phyloP scores from a whole-genome alignment of 37 sponge, comb jelly and placozoan species.

The Halichondria panicea region DNA sequence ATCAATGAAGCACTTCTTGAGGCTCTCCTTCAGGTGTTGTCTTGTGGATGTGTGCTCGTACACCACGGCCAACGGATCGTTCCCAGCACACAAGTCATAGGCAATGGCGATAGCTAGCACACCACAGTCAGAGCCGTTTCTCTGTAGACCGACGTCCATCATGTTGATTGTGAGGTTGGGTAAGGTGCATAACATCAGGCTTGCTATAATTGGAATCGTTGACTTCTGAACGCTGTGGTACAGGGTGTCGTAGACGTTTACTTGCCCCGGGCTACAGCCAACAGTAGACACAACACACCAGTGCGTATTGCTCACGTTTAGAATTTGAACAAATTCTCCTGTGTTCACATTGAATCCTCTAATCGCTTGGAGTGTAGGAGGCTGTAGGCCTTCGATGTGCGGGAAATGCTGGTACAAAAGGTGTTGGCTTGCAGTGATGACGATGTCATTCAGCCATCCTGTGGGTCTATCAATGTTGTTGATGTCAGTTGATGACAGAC shows the following conservation, averaged over 20 bases:
- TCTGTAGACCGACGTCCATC: too few species aligned
- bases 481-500: too few species aligned
- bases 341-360: background rate
- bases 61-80: background rate
- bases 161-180: background rate
- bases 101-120: conserved; percentile 3
- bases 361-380: background rate
- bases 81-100: background rate
- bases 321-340: background rate
- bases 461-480: too few species aligned
- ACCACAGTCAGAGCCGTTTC: too few species aligned
- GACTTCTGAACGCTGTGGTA: background rate
- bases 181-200: background rate
- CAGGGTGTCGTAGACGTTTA: background rate
- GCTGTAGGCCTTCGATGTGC: background rate
- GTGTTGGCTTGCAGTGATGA: background rate
- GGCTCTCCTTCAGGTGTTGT: background rate
- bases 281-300: conserved; percentile 7
- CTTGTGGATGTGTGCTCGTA: background rate
- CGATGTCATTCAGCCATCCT: background rate
- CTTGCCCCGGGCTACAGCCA: background rate
- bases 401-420: background rate
- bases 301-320: background rate
- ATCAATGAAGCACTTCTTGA: background rate
- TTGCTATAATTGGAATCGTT: background rate